Evolutionary conservation across 2,113 vertebrate genomes (phyloP), one percentile per base, ranked within the genome.

Genomic region (Uria lomvia): DNA sequence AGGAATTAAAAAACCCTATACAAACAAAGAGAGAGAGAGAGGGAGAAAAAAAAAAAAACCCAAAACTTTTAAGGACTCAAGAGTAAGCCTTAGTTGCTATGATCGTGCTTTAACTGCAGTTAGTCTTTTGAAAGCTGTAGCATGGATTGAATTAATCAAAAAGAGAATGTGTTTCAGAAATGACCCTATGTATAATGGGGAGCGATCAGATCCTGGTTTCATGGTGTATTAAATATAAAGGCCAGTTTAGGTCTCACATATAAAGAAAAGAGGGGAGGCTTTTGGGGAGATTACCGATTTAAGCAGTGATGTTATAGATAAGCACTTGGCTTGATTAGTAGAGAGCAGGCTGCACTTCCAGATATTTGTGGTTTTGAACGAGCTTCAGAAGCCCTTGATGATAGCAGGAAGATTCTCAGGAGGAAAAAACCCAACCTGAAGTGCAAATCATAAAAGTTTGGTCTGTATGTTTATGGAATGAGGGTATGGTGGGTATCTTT

Each of bases 151-250:
- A 79, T 76, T 94, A 18, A 72, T 40, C 66, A 75, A 43, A 75
- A 83, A 66, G 50, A 65, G 76, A 75, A 92, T 91, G 68, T 79
- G 53, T 94, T 71, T 96, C 88, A 91, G 87, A 89, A 96, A 82
- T 82, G 40, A 94, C 73, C 79, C 59, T 26, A 9, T 78, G 49
- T 40, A 19, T 77, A 96, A 70, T 67, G 80, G 45, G 22, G 81
- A 30, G 74, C 94, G 55, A 97, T 92, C 55, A 88, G 62, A 66
- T 90, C 66, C 63, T 78, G 58, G 65, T 89, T 96, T 94, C 85
- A 97, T 80, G 63, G 62, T 93, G 62, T 71, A 75, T 96, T 95
- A 55, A 83, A 95, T 94, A 42, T 8, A 90, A 88, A 89, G 47
- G 38, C 85, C 88, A 52, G 84, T 59, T 85, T 97, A 79, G 76